A percentile compares a stretch with the other conserved stretches of the same genome.
Evolutionary conservation across 2,113 vertebrate species (phyloP).

Genomic region (Philantomba maxwellii): DNA sequence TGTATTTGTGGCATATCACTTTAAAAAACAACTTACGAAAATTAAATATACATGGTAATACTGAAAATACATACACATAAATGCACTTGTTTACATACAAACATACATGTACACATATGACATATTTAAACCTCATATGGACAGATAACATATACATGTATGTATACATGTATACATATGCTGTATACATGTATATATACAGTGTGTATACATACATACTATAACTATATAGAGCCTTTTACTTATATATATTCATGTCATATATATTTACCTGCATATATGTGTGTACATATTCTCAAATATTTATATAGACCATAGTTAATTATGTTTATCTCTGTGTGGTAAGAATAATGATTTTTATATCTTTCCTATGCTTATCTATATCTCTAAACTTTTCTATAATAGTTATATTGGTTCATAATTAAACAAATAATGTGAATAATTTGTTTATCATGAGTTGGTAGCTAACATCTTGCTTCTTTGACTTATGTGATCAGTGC

Average conservation of each 20-base stretch:
- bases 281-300: not conserved
- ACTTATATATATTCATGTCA: not conserved
- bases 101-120: not conserved
- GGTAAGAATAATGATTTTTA: not conserved
- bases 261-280: not conserved
- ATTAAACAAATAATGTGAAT: conserved; percentile 34
- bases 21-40: not conserved
- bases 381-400: not conserved
- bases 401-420: not conserved
- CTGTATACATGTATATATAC: not conserved
- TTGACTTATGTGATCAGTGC: not conserved
- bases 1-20: not conserved
- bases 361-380: not conserved
- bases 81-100: not conserved
- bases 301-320: not conserved
- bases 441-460: not conserved
- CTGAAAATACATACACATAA: not conserved
- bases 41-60: not conserved
- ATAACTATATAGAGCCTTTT: not conserved
- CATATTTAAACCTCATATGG: not conserved
- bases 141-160: not conserved
- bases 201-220: not conserved
- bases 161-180: not conserved
- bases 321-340: not conserved
- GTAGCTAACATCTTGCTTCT: conserved; percentile 15